Conservation (phyloP, 2,113 vertebrate genomes). For the Charadrius vociferus region DNA sequence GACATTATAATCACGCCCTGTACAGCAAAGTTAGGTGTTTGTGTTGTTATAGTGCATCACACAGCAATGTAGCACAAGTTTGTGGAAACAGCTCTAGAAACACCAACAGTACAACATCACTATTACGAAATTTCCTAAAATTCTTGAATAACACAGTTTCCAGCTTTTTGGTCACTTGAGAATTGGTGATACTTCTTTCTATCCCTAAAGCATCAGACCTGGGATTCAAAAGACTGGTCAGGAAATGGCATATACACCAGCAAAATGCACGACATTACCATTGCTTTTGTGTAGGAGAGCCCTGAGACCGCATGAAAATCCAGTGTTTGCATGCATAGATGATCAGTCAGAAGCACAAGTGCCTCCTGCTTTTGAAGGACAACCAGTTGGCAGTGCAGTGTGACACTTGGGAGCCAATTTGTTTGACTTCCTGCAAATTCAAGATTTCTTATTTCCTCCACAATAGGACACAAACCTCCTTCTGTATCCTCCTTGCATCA, state of each 20-base stretch:
- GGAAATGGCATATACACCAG: neutral
- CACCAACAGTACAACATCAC: neutral
- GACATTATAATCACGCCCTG: neutral
- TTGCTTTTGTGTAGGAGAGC: neutral
- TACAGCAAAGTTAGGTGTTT: neutral
- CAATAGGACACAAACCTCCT: neutral
- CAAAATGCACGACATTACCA: neutral
- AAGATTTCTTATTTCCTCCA: neutral
- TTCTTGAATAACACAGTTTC: neutral
- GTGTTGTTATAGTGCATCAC: neutral
- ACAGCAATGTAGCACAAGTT: accelerated
- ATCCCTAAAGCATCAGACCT: neutral
- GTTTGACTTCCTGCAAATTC: neutral
- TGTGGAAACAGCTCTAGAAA: neutral
- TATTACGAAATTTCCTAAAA: neutral
- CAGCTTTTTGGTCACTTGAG: neutral
- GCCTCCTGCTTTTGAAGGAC: neutral
- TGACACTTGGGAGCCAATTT: accelerated
- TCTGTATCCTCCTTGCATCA: neutral
- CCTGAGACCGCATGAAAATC: neutral
- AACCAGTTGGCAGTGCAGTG: neutral
- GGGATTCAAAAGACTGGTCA: neutral
- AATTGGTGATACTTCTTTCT: neutral
- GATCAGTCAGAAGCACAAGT: neutral
- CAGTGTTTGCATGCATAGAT: neutral